Evolutionary conservation across 2,888 invertebrate species (phyloP).

Genomic region (Drosophila austrosaltans): DNA sequence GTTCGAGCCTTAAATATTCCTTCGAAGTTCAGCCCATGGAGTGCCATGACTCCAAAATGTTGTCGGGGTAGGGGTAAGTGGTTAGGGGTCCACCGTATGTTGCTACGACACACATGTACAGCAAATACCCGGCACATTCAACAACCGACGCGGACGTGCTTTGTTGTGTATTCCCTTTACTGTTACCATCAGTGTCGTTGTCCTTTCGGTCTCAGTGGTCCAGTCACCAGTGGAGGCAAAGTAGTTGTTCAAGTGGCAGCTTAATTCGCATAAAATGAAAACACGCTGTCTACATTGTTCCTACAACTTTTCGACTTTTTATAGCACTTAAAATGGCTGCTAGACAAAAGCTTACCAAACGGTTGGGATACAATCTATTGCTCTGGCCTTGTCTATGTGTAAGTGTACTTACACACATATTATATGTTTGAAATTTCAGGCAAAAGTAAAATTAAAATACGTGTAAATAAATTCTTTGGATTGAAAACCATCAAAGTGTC

Average conservation of each 20-base stretch:
- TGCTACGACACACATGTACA: constrained; percentile 39
- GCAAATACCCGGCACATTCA: constrained; percentile 22
- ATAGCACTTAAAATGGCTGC: constrained; percentile 80
- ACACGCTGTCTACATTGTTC: constrained; percentile 83
- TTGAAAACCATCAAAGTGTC: background rate
- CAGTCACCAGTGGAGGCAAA: constrained; percentile 62
- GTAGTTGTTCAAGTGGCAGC: constrained; percentile 82
- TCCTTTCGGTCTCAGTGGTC: constrained; percentile 60
- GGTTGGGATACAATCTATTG: constrained; percentile 62
- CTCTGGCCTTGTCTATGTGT: background rate
- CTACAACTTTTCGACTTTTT: constrained; percentile 82
- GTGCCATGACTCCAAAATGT: background rate
- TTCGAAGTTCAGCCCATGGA: background rate
- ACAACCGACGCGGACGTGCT: constrained; percentile 22
- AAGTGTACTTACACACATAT: background rate
- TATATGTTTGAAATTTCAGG: constrained; percentile 25
- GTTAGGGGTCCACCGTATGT: background rate
- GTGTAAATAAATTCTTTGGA: background rate
- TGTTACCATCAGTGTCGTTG: constrained; percentile 41
- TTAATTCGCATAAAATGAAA: constrained; percentile 83
- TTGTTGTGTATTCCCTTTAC: constrained; percentile 44
- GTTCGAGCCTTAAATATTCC: background rate
- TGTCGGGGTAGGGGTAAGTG: background rate
- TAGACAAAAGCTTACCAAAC: constrained; percentile 74
- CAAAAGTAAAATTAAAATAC: constrained; percentile 21